Evolutionary conservation across 2,113 vertebrate genomes (phyloP).

Genomic region (Delphinus delphis): DNA sequence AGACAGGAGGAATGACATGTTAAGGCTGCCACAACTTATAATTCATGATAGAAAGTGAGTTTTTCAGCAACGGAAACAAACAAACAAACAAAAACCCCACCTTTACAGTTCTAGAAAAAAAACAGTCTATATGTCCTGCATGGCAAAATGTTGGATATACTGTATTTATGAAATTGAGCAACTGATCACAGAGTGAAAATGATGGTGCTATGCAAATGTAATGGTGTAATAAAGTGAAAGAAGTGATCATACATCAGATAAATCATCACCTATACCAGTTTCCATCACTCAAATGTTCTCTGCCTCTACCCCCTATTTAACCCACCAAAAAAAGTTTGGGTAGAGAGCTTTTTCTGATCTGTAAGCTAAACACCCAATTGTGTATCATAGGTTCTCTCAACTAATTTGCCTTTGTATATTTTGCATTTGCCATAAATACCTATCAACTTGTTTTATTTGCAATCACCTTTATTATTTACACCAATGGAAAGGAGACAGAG

Average conservation of each 20-base stretch:
- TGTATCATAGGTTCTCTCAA: not conserved
- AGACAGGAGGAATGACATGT: not conserved
- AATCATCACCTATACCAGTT: slow-evolving; percentile 1
- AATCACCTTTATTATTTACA: not conserved
- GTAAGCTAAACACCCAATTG: not conserved
- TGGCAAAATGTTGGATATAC: not conserved
- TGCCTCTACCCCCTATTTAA: not conserved
- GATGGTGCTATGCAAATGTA: not conserved
- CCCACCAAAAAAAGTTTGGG: not conserved
- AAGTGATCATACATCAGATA: not conserved
- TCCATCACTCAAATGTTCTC: not conserved
- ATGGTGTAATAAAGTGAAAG: not conserved
- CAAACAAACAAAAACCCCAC: not conserved
- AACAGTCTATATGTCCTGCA: not conserved
- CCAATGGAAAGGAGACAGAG: not conserved
- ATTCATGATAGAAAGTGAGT: not conserved
- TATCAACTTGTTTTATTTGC: not conserved
- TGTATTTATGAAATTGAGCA: not conserved
- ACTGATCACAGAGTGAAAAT: slow-evolving; percentile 31
- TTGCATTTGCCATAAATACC: not conserved
- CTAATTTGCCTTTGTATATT: not conserved
- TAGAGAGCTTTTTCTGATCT: not conserved
- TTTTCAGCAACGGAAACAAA: not conserved
- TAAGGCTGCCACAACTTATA: not conserved
- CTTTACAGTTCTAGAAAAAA: not conserved